phyloP scores from a whole-genome alignment of 2,113 vertebrate species.

The Petromus typicus region DNA sequence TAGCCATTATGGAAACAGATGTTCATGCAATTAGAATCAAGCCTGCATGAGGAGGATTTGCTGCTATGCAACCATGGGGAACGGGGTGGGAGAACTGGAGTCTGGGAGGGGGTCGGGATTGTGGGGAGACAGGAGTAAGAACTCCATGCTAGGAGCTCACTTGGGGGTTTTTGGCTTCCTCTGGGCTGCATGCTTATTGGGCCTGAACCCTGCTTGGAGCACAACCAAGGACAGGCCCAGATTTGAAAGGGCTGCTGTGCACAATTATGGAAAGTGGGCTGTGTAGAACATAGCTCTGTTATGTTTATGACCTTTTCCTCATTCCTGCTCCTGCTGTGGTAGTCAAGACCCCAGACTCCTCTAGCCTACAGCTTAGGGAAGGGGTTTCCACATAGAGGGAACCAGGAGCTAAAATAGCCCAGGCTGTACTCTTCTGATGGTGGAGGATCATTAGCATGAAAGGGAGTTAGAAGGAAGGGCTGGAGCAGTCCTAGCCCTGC shows the following conservation, averaged over 20 bases:
- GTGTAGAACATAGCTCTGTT: conserved; percentile 49
- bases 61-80: conserved; percentile 87
- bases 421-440: background rate
- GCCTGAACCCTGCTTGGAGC: conserved; percentile 82
- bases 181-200: conserved; percentile 81
- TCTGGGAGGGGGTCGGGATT: conserved; percentile 53
- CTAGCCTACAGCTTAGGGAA: fast-evolving
- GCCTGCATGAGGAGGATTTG: conserved; percentile 89
- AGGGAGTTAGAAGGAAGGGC: background rate
- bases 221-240: conserved; percentile 79
- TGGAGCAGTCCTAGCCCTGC: background rate
- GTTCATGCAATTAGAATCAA: conserved; percentile 92
- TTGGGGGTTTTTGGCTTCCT: conserved; percentile 86
- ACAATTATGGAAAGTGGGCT: conserved; percentile 51
- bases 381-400: background rate
- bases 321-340: background rate
- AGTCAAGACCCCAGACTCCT: background rate
- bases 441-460: background rate
- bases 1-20: conserved; percentile 94
- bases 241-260: conserved; percentile 73
- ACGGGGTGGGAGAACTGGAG: background rate
- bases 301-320: conserved; percentile 11
- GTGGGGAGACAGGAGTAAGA: conserved; percentile 75
- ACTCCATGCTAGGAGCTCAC: conserved; percentile 82
- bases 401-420: background rate